These are phyloP conservation scores for Melanogrammus aeglefinus DNA, from an alignment of 2,797 vertebrate genomes.

Conservation along the genomic window DNA sequence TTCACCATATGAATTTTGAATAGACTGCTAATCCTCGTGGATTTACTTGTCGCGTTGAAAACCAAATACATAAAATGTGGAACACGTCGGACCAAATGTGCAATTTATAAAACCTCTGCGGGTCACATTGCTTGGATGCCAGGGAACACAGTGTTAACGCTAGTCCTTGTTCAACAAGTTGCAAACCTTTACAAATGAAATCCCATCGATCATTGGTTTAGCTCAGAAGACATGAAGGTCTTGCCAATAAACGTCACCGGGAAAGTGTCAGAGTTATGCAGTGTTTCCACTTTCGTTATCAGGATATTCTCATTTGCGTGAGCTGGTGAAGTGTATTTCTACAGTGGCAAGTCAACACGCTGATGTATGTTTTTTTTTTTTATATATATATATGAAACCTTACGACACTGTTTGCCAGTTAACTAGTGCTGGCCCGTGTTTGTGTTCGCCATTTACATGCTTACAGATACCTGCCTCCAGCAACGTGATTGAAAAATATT, in stretches of 20 bases:
- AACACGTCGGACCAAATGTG: slow-evolving; percentile 22
- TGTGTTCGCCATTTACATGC: too few relatives aligned
- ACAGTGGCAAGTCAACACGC: too few relatives aligned
- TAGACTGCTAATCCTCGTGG: background rate
- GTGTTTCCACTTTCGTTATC: too few relatives aligned
- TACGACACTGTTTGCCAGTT: too few relatives aligned
- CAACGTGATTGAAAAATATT: too few relatives aligned
- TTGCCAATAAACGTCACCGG: background rate
- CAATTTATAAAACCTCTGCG: slow-evolving; percentile 10
- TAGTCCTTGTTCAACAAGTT: background rate
- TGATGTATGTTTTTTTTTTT: too few relatives aligned
- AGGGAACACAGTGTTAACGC: slow-evolving; percentile 23
- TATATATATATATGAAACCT: too few relatives aligned
- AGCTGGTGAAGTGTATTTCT: too few relatives aligned
- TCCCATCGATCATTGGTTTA: background rate
- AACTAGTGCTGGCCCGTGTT: too few relatives aligned
- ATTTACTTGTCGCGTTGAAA: slow-evolving; percentile 4
- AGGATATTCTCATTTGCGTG: too few relatives aligned
- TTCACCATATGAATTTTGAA: slow-evolving; percentile 3
- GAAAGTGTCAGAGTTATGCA: too few relatives aligned
- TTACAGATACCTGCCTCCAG: too few relatives aligned
- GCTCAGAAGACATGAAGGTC: background rate
- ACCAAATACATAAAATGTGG: slow-evolving; percentile 4
- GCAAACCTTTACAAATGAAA: background rate
- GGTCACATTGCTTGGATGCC: slow-evolving; percentile 34